Conservation (phyloP, 2,888 invertebrate species). For the Lithophane ornitopus region DNA sequence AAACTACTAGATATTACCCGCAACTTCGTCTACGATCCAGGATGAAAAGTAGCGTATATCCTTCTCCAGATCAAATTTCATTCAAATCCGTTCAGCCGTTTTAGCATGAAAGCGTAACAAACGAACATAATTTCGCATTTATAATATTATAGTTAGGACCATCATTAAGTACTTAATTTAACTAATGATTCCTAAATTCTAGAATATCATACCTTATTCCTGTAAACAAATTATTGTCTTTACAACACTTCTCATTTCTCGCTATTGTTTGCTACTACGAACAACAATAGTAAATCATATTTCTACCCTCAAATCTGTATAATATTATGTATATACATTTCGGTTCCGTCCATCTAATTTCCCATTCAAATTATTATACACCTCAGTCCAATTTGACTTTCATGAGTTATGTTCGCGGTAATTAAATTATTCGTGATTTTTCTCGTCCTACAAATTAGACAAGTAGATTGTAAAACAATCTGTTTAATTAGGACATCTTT, state of each 20-base stretch:
- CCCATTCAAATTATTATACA: slow-evolving; percentile 58
- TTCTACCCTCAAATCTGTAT: not conserved
- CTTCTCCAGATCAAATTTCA: too few relatives aligned
- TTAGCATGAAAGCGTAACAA: too few relatives aligned
- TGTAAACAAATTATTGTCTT: not conserved
- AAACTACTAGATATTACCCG: not conserved
- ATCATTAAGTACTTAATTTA: not conserved
- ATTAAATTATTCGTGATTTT: slow-evolving; percentile 62
- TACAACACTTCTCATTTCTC: not conserved
- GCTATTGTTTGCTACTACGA: not conserved
- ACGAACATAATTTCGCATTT: too few relatives aligned
- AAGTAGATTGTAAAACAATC: slow-evolving; percentile 62
- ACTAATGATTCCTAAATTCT: not conserved
- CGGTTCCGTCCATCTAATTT: slow-evolving; percentile 37
- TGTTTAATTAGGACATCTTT: slow-evolving; percentile 63
- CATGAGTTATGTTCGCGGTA: slow-evolving; percentile 60
- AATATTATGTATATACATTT: not conserved
- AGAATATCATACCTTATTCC: not conserved
- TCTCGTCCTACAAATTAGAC: slow-evolving; percentile 48
- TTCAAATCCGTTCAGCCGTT: too few relatives aligned
- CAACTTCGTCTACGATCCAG: too few relatives aligned
- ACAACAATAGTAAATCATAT: not conserved
- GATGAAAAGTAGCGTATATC: too few relatives aligned
- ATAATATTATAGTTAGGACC: too few relatives aligned
- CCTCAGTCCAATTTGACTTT: slow-evolving; percentile 64